These are phyloP conservation scores for Stictocephala bisonia DNA, from an alignment of 2,888 invertebrate species.

Conservation along the genomic window DNA sequence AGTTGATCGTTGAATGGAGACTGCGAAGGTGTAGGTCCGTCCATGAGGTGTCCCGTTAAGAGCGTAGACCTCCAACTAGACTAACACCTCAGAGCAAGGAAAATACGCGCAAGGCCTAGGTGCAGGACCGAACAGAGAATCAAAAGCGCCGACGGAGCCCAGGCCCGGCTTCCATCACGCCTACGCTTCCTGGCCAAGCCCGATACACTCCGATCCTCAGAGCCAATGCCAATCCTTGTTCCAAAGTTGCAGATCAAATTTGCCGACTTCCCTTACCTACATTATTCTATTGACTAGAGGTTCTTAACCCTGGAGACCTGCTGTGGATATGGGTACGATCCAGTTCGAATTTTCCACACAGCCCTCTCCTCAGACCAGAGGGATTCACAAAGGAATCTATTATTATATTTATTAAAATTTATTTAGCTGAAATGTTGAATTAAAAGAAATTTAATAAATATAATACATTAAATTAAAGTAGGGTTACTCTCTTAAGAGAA, in stretches of 20 bases:
- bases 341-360: slow-evolving; percentile 65
- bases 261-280: slow-evolving; percentile 78
- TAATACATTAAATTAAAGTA: too few species aligned
- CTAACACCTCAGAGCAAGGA: slow-evolving; percentile 57
- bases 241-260: slow-evolving; percentile 75
- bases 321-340: slow-evolving; percentile 79
- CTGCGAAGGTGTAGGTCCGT: slow-evolving; percentile 61
- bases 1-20: slow-evolving; percentile 69
- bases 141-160: slow-evolving; percentile 48
- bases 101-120: slow-evolving; percentile 64
- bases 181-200: slow-evolving; percentile 66
- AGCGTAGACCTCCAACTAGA: slow-evolving; percentile 48
- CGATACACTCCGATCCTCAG: slow-evolving; percentile 73
- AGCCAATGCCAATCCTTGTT: slow-evolving; percentile 82
- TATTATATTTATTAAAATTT: not conserved
- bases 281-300: slow-evolving; percentile 76
- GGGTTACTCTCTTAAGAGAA: too few species aligned
- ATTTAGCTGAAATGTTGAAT: too few species aligned
- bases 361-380: too few species aligned
- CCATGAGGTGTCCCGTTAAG: slow-evolving; percentile 47
- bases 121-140: slow-evolving; percentile 65
- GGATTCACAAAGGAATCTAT: too few species aligned
- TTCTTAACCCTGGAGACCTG: slow-evolving; percentile 80
- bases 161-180: slow-evolving; percentile 54
- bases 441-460: too few species aligned